Base-by-base conservation (phyloP, 2,888 invertebrate species). In the Drosophila cognata region DNA sequence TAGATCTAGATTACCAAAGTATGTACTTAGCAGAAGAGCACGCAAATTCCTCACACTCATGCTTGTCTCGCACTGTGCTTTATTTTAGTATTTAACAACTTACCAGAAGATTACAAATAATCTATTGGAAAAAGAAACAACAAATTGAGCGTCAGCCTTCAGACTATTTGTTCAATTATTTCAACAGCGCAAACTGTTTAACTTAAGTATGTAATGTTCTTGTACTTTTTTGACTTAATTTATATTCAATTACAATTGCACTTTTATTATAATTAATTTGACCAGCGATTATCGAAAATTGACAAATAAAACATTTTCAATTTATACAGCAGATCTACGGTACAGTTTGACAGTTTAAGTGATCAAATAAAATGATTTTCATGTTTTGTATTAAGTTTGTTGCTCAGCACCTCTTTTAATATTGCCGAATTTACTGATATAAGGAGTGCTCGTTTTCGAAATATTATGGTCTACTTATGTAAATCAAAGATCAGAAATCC, bases 1-100 rank as follows among this genome's bases (percentile, higher is more conserved):
- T 74, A 69, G 74, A 77, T 65, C 69, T 60, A 65, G 78, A 77
- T 77, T 57, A 65, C 36, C 50, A 50, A 35, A 74, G 74, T 73
- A 1, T 72, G 72, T 61, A 76, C 77, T 76, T 68, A 11, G 46
- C 16, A 31, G 48, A 43, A 48, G 31, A 68, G 73, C 63, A 77
- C 58, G 72, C 61, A 56, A 72, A 65, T 77, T 58, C 46, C 65
- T 48, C 1, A 18, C 11, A 53, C 35, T 18, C 38, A 33, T 35
- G 33, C 33, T 33, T 33, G 31, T 18, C 16, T 16, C 21, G 5
- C 28, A 41, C 8, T 25, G 4, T 21, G 43, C 16, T 18, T 21
- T 4, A n/a, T 4, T 10, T 31, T 29, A 25, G 29, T 16, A n/a
- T 2, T 21, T 28, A 33, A 25, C 35, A 38, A 41, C 43, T 66